Percentiles rank a stretch among this genome's conserved stretches.
Conservation (phyloP, 1,140 invertebrate species). For the Heliothis virescens region DNA sequence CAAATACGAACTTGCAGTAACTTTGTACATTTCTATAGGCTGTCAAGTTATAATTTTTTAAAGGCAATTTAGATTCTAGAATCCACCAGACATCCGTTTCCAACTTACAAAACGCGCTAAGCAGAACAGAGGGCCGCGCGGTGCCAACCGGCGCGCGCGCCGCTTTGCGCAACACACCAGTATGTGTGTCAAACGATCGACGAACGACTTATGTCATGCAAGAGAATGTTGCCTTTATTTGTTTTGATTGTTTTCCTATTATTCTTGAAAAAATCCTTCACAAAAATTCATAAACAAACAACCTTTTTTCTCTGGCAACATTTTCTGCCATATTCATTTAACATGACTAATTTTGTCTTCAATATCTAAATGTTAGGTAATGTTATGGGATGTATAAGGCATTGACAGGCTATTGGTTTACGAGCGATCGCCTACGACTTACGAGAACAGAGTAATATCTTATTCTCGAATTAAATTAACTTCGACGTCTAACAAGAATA, state of each 20-base stretch:
- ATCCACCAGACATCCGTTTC: slow-evolving; percentile 52
- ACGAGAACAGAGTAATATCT: slow-evolving; percentile 28
- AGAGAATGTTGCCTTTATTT: slow-evolving; percentile 52
- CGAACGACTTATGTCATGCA: slow-evolving; percentile 62
- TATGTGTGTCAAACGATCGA: slow-evolving; percentile 72
- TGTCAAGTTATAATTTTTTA: slow-evolving; percentile 17
- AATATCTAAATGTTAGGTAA: slow-evolving; percentile 2
- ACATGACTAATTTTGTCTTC: neutral
- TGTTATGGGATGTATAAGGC: neutral
- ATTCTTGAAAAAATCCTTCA: neutral
- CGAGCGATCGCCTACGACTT: slow-evolving; percentile 17
- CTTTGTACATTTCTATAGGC: too few relatives aligned
- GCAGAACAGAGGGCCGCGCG: slow-evolving; percentile 49
- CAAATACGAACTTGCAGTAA: neutral
- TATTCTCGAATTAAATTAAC: slow-evolving; percentile 38
- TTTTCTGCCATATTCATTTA: neutral
- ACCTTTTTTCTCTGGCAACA: neutral
- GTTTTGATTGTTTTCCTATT: slow-evolving; percentile 47
- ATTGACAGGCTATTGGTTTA: slow-evolving; percentile 9
- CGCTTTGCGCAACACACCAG: slow-evolving; percentile 62
- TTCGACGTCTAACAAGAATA: slow-evolving; percentile 40
- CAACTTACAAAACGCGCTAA: slow-evolving; percentile 51
- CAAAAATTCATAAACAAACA: neutral
- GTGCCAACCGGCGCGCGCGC: slow-evolving; percentile 64
- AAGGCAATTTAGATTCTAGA: slow-evolving; percentile 45